These are phyloP conservation scores for Mesoclemmys tuberculata DNA, from an alignment of 2,113 vertebrate genomes.

Conservation along the genomic window DNA sequence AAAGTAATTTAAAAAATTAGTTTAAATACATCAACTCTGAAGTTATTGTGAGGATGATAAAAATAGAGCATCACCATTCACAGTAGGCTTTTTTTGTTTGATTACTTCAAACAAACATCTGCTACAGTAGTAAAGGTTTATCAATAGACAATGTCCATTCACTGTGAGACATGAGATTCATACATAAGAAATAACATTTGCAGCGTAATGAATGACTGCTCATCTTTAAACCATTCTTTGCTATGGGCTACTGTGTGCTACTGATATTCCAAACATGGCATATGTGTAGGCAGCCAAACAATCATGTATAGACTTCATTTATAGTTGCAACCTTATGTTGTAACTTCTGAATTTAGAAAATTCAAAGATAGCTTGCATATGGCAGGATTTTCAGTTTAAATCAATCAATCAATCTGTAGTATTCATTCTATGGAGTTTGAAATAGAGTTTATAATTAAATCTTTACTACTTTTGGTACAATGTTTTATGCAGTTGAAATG, in stretches of 20 bases:
- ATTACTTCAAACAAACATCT: not conserved
- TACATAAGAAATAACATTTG: not conserved
- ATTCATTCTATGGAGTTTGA: not conserved
- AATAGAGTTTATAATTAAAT: not conserved
- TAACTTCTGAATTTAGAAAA: not conserved
- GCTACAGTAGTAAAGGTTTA: not conserved
- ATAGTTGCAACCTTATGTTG: not conserved
- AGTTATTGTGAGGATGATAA: not conserved
- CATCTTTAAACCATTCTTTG: not conserved
- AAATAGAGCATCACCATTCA: not conserved
- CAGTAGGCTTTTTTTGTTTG: not conserved
- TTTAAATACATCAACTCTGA: not conserved
- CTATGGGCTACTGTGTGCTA: not conserved
- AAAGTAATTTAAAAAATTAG: not conserved
- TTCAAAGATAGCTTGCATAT: not conserved
- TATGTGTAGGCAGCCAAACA: not conserved
- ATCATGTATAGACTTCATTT: not conserved
- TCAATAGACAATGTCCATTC: not conserved
- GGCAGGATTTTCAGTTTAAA: not conserved
- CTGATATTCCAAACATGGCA: not conserved
- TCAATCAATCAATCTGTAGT: not conserved
- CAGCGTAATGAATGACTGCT: not conserved
- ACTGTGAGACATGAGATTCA: not conserved
- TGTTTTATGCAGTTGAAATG: not conserved
- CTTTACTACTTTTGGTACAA: not conserved